Evolutionary conservation across 2,797 vertebrate genomes (phyloP), one percentile per base, ranked within the genome.

Genomic region (Leptoclinus maculatus): DNA sequence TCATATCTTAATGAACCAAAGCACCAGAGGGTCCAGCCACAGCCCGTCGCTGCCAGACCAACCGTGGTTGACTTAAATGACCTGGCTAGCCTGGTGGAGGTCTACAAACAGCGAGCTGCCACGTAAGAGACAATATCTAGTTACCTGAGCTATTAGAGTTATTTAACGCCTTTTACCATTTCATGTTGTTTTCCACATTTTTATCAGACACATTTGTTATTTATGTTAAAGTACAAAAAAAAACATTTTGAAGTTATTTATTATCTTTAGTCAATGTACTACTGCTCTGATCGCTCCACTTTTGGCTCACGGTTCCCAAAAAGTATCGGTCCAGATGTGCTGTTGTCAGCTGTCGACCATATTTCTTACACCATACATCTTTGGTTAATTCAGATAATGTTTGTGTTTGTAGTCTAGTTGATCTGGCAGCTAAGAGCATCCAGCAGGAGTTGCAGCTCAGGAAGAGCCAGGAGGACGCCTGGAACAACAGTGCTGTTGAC

Each of bases 401-500:
- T 17, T 80, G 34, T 85, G 32, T 79, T 66, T 86, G 71, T 67
- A 99, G 98, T 73, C 88, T 98, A 45, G 97, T 99, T 19, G 97
- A 97, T 72, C 83, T 95, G 74, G 98, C 98, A 79, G 97, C 96
- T 0, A 97, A 95, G 89, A 98, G 95, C 85, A 95, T 99, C 74
- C 96, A 98, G 85, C 73, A 94, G 66, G 97, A 99, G 88, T 74
- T 97, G 78, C 96, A 94, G 77, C 93, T 65, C 82, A 94, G 96
- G 36, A 96, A 86, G 83, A 96, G 93, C 85, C 97, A 96, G 75
- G 98, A 98, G 74, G 96, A 97, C 1, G 97, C 98, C 1, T 99
- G 98, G 98, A 99, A 99, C 93, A 95, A 93, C 83, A 98, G 96
- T 10, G 95, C 97, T 0, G 95, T 99, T 21, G 97, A 99, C 79